Evolutionary conservation across 2,888 invertebrate genomes (phyloP), one percentile per base, ranked within the genome.

Genomic region (Tachystola acroxantha): DNA sequence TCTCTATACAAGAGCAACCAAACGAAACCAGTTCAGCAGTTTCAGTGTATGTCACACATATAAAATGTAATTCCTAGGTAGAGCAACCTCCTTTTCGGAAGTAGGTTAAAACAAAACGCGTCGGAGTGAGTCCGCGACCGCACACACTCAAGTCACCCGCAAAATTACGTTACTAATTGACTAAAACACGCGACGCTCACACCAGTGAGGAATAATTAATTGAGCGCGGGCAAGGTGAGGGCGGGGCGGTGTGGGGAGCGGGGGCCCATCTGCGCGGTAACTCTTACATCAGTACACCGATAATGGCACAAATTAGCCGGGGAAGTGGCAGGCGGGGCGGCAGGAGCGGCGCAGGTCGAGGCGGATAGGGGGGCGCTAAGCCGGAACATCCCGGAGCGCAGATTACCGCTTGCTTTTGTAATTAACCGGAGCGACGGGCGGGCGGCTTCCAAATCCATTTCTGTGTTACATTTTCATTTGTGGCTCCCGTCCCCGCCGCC

Each of bases 321-420:
- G 84, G 78, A 81, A 81, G 80, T 75, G 80, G 80, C 75, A 68
- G 74, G 75, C 62, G 73, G 65, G 55, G 59, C 57, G 46, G 53
- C 50, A 54, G 50, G 65, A 53, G 62, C 44, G 43, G 63, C 59
- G 67, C 50, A 45, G 45, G 43, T 49, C 56, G 61, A 46, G 43
- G 42, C 40, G 47, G 39, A 7, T 7, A 33, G 44, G 64, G 81
- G 82, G 77, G 77, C 79, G 82, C 79, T 84, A 85, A 84, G 84
- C 85, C 84, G 84, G 85, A 84, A 85, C 85, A 85, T 85, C 85
- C 85, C 85, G 74, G 80, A 78, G 86, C 84, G 86, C 85, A 85
- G 86, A 85, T 85, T 85, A 85, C 86, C 85, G 86, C 85, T 86
- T 86, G 86, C 86, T 86, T 85, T 86, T 85, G 86, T 86, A 86